Evolutionary conservation across 2,888 invertebrate species (phyloP), one percentile per base, ranked within the genome.

Genomic region (Drosophila lutescens): DNA sequence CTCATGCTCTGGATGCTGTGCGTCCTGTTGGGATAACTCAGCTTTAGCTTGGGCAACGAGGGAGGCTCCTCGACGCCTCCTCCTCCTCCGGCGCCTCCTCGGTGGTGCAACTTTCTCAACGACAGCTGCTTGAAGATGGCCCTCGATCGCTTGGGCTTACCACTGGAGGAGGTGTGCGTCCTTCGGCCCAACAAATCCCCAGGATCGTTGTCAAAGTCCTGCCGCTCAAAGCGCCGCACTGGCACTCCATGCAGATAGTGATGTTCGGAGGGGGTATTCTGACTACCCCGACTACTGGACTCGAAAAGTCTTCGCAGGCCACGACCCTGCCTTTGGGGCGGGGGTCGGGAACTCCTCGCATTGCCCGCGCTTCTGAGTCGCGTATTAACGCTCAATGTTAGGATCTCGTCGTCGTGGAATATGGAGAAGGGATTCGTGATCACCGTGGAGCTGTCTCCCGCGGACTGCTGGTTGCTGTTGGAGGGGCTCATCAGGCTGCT

Each of bases 391-490:
- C 80, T 88, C 0, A 90, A 70, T 4, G 89, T 89, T 13, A 90
- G 78, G 13, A 88, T 85, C 55, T 88, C 88, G 50, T 90, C 89
- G 36, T 92, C 92, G 61, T 91, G 91, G 43, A 90, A 91, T 36
- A 90, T 91, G 49, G 91, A 91, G 73, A 92, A 92, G 30, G 92
- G 92, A 78, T 92, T 92, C 10, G 92, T 91, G 36, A 92, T 92
- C 30, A 92, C 91, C 61, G 91, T 91, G 36, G 91, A 92, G 74
- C 86, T 89, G 41, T 90, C 90, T 50, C 71, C 55, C 49, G 47
- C 55, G 49, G 47, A 36, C 36, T 46, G 41, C 30, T 30, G 30
- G 8, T 30, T 1, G n/a, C 44, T 43, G 17, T 44, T 30, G 34
- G 59, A 49, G 34, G 71, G 63, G 57, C 74, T 59, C 49, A 85